Evolutionary conservation across 92 coral and sea anemone genomes (phyloP).

Genomic region (Epizoanthus illoricatus): DNA sequence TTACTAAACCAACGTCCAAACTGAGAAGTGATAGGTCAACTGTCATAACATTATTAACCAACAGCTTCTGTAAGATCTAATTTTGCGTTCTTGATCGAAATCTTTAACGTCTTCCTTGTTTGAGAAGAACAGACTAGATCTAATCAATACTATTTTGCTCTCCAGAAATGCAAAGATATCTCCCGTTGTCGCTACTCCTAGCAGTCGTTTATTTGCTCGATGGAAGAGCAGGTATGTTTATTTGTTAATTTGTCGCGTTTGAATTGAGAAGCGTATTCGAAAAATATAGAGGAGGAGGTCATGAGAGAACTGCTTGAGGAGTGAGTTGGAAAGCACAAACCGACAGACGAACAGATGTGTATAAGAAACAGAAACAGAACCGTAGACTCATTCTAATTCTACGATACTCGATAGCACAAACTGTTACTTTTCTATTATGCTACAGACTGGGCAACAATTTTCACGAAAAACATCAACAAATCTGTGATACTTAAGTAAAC

Average conservation of each 20-base stretch:
- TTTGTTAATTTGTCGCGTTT: neutral
- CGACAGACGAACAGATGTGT: no score
- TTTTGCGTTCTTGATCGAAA: constrained; percentile 17
- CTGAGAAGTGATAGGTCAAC: constrained; percentile 6
- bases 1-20: constrained; percentile 3
- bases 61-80: neutral
- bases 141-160: neutral
- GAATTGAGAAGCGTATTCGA: no score
- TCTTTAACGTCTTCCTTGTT: neutral
- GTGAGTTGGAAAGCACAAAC: no score
- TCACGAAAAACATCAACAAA: no score
- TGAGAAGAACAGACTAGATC: neutral
- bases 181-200: neutral
- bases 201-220: neutral
- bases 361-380: no score
- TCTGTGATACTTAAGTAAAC: no score
- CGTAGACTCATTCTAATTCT: no score
- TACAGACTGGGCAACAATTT: no score
- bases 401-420: no score
- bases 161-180: constrained; percentile 13
- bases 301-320: no score
- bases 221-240: constrained; percentile 13
- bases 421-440: no score
- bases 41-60: constrained; percentile 3
- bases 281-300: no score